Base-by-base conservation (phyloP, 2,888 invertebrate species). In the Cataglyphis rosenhaueri region DNA sequence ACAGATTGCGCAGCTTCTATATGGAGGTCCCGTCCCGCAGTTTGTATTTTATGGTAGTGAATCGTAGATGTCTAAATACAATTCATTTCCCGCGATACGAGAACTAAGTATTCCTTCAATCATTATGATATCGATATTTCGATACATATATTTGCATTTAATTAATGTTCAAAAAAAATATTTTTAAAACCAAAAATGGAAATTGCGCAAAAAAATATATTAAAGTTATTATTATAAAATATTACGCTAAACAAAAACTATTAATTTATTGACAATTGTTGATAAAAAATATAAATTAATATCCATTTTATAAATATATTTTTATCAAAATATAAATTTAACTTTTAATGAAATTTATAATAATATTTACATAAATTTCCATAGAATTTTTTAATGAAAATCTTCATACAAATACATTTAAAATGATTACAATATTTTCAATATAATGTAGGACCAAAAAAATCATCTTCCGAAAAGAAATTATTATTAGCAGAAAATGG, bases 1-100 rank as follows among this genome's bases (percentile, higher is more conserved):
- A 76, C 81, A 81, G 86, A 86, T 87, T 86, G 59, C 81, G 81
- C 78, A 78, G 78, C 29, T 32, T 59, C 81, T 62, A 70, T 41
- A 35, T 57, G 57, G 9, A 68, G 57, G 65, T 81, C 66, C 84
- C 82, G 79, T 25, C 66, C 35, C 68, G 25, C 64, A 52, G 71
- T 41, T 78, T 70, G 55, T 21, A 48, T 29, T 25, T 71, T 71
- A n/a, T 41, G 9, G 6, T 29, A 59, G 29, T 25, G 70, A 78
- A 44, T 59, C 25, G 57, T 44, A 44, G 38, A 59, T 59, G 32
- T 38, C n/a, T 57, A 44, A 9, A 21, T 32, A 44, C 41, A 70
- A 55, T 70, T 70, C 59, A 44, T 44, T 78, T 44, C 44, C 18
- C 18, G 41, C 70, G 35, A 59, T 59, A 32, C 8, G 18, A 59